Base-by-base conservation (phyloP, 2,113 vertebrate genomes). In the Thomomys bottae region DNA sequence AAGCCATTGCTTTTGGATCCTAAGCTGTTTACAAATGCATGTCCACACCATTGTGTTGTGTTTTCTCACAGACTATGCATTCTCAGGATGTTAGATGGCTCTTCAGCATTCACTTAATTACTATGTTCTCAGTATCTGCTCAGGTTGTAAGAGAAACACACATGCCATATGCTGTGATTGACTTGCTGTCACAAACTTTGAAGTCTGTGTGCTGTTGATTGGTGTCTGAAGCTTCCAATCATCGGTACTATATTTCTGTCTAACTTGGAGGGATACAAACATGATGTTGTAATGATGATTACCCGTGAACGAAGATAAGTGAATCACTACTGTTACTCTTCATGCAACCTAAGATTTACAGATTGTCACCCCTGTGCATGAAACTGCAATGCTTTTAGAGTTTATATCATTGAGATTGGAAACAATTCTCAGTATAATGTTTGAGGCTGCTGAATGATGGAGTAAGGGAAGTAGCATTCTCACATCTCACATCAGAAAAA, bases 221-320 rank as follows among this genome's bases (percentile, higher is more conserved):
- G 83, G 86, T 94, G 64, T 92, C 83, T 94, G 70, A 93, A 83
- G 82, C 49, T 78, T 90, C 82, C 34, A 64, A 90, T 96, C 68
- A 80, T 95, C 86, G 88, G 70, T 38, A 63, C 24, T 85, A n/a
- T 93, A 84, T 93, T 94, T 96, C 91, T 92, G 92, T 95, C 82
- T 91, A 73, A 84, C 15, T 45, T 10, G 2, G 42, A 87, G 57
- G 81, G 85, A 94, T 64, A 81, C 90, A 94, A 94, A 84, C 68
- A 87, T 0, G 8, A 82, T 78, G 83, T 49, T 70, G 57, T 68
- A 77, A 21, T 88, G 75, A 70, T 88, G 75, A 92, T 88, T 92
- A 82, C 68, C 90, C 93, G 92, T 59, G 20, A 32, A 83, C 85
- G 76, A 92, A 94, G 94, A 85, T 88, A 90, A 93, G 57, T 61